Evolutionary conservation across 1,140 invertebrate species (phyloP).

Genomic region (Galendromus occidentalis): DNA sequence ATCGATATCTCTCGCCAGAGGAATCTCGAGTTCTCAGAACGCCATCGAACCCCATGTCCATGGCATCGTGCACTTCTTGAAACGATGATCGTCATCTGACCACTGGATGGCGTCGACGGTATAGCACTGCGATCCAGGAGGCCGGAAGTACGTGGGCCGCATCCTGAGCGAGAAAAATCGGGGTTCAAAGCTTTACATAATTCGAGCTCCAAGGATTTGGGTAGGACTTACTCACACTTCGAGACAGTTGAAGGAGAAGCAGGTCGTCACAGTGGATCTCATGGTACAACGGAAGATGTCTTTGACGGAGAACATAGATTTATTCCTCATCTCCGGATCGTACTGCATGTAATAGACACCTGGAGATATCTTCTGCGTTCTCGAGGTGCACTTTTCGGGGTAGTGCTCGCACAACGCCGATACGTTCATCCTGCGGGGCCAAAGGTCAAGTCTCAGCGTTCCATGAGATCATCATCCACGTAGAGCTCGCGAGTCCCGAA

Average conservation of each 20-base stretch:
- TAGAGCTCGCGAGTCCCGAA: too few species aligned
- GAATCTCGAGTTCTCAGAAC: background rate
- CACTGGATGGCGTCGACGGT: constrained; percentile 6
- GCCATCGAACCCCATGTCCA: background rate
- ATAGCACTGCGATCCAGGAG: constrained; percentile 1
- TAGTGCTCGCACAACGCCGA: background rate
- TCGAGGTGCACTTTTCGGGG: background rate
- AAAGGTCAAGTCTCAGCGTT: too few species aligned
- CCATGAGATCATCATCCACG: too few species aligned
- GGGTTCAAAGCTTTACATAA: too few species aligned
- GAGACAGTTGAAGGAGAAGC: constrained; percentile 6
- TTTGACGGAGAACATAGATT: background rate
- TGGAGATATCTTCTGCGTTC: background rate
- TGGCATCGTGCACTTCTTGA: constrained; percentile 4
- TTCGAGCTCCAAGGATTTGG: too few species aligned
- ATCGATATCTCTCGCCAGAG: too few species aligned
- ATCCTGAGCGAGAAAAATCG: background rate
- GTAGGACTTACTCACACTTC: background rate
- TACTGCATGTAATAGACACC: constrained; percentile 8
- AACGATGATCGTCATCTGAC: background rate
- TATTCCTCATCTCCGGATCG: background rate
- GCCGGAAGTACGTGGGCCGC: constrained; percentile 3
- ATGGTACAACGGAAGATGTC: background rate
- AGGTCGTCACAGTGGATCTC: background rate
- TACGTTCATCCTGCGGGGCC: constrained; percentile 3